phyloP scores from a whole-genome alignment of 2,113 vertebrate species.

The Petromus typicus region DNA sequence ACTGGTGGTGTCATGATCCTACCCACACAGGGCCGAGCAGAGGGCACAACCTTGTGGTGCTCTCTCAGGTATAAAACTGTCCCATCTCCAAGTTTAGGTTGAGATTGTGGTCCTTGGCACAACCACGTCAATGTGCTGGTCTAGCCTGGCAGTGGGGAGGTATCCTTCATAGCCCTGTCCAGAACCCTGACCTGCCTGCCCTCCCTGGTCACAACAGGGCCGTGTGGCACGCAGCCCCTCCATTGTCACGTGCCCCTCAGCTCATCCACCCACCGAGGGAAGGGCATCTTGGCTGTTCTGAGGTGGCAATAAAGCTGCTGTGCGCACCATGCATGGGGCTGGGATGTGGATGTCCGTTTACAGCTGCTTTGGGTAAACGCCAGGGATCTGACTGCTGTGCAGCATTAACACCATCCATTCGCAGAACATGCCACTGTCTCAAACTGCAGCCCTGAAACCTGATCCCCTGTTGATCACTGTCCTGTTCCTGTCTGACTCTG shows the following conservation, averaged over 20 bases:
- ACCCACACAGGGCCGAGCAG: not conserved
- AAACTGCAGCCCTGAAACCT: too few species aligned
- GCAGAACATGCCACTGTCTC: not conserved
- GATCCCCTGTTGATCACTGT: accelerated
- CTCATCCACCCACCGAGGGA: not conserved
- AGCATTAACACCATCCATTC: too few species aligned
- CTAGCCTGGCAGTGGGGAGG: not conserved
- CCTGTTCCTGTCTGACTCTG: not conserved
- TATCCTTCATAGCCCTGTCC: not conserved
- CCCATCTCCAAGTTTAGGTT: not conserved
- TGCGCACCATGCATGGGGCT: accelerated
- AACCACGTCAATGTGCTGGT: not conserved
- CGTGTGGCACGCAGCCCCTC: not conserved
- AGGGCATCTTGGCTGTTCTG: not conserved
- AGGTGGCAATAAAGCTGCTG: not conserved
- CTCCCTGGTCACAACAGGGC: not conserved
- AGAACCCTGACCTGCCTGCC: not conserved
- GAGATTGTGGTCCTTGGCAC: not conserved
- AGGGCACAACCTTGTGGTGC: too few species aligned
- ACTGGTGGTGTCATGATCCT: not conserved
- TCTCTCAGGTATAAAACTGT: not conserved
- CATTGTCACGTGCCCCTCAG: not conserved
- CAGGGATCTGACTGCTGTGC: not conserved
- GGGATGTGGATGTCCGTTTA: too few species aligned
- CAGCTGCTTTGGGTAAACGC: not conserved